Conservation (phyloP, 2,888 invertebrate genomes). For the Alloplasta piceator region DNA sequence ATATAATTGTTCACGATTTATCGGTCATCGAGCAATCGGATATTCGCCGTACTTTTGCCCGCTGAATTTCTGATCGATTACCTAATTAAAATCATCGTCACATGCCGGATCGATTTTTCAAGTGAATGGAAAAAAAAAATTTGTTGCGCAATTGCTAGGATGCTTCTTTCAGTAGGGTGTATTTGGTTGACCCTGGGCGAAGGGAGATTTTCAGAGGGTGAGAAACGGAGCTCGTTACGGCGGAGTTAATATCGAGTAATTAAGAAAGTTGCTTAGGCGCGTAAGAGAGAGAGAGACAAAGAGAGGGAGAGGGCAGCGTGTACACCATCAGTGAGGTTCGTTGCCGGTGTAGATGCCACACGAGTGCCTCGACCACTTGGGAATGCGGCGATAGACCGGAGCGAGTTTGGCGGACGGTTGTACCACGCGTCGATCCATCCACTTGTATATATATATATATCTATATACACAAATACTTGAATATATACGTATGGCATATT, state of each 20-base stretch:
- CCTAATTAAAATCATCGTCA: no score
- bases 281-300: constrained; percentile 12
- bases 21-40: constrained; percentile 40
- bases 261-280: constrained; percentile 79
- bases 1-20: constrained; percentile 34
- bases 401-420: constrained; percentile 38
- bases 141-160: no score
- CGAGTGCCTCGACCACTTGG: constrained; percentile 74
- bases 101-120: no score
- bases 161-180: no score
- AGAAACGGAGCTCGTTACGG: constrained; percentile 76
- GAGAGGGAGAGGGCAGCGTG: not conserved
- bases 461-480: not conserved
- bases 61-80: no score
- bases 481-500: not conserved
- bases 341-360: constrained; percentile 3
- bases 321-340: not conserved
- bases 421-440: constrained; percentile 18
- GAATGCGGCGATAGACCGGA: constrained; percentile 68
- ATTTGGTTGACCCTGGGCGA: no score
- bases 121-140: no score
- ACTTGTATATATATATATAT: not conserved
- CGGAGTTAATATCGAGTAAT: constrained; percentile 82
- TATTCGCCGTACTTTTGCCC: no score
- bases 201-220: not conserved